These are phyloP conservation scores for Hypena proboscidalis DNA, from an alignment of 2,888 invertebrate genomes.

Conservation along the genomic window DNA sequence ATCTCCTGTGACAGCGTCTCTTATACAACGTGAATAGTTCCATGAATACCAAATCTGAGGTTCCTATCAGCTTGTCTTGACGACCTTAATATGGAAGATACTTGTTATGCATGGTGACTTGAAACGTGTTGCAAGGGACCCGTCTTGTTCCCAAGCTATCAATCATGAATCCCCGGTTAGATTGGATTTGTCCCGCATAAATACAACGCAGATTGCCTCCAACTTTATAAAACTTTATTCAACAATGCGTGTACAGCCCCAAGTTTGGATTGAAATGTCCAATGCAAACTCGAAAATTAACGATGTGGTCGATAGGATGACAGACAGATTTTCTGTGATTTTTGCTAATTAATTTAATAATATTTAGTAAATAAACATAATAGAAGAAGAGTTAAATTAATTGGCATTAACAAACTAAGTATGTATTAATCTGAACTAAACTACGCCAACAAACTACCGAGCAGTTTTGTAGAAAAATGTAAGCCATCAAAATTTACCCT, in stretches of 20 bases:
- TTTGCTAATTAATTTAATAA: no score
- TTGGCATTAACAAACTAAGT: no score
- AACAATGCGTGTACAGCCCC: constrained; percentile 45
- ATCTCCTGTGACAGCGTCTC: no score
- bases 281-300: constrained; percentile 44
- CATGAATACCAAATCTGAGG: constrained; percentile 23
- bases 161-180: constrained; percentile 55
- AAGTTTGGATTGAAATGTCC: constrained; percentile 44
- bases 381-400: no score
- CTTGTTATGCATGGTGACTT: constrained; percentile 46
- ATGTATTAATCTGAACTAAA: no score
- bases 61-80: neutral
- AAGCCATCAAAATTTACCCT: no score
- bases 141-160: constrained; percentile 49
- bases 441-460: no score
- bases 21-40: constrained; percentile 17
- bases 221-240: constrained; percentile 50
- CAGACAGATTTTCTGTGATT: neutral
- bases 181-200: constrained; percentile 59
- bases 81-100: constrained; percentile 24
- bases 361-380: no score
- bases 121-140: constrained; percentile 43
- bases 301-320: neutral
- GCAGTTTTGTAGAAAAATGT: no score
- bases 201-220: constrained; percentile 49